Evolutionary conservation across 2,888 invertebrate genomes (phyloP).

Genomic region (Stramonita haemastoma): DNA sequence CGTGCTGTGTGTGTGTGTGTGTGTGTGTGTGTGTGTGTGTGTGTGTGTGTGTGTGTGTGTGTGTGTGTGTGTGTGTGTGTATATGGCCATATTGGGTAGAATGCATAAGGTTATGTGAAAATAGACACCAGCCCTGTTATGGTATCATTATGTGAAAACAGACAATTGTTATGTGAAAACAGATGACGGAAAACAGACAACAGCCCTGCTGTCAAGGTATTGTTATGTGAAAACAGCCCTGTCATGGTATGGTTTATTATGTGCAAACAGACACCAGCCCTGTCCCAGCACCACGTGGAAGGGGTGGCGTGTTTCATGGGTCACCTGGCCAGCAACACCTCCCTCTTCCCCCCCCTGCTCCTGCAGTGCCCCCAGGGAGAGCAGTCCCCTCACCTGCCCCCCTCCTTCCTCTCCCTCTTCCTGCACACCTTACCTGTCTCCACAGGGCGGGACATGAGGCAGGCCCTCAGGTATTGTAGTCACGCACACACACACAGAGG

Average conservation of each 20-base stretch:
- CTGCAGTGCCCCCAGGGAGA: neutral
- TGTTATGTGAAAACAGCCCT: no score
- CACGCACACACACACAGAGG: neutral
- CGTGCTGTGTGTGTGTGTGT: no score
- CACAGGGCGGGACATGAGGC: neutral
- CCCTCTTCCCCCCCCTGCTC: conserved; percentile 27
- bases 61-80: no score
- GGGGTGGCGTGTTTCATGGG: conserved; percentile 50
- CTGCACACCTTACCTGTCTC: conserved; percentile 7
- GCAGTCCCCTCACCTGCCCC: neutral
- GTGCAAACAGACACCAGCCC: conserved; percentile 43
- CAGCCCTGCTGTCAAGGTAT: no score
- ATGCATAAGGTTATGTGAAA: no score
- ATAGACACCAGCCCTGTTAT: no score
- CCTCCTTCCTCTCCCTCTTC: neutral
- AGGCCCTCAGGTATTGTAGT: neutral
- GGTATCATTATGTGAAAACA: no score
- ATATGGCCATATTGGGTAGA: no score
- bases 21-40: no score
- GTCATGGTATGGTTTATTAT: neutral
- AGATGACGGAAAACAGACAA: no score
- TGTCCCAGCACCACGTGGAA: conserved; percentile 54
- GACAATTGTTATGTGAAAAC: no score
- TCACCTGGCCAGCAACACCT: neutral
- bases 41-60: no score